Evolutionary conservation across 2,113 vertebrate species (phyloP).

Genomic region (Cacatua alba): DNA sequence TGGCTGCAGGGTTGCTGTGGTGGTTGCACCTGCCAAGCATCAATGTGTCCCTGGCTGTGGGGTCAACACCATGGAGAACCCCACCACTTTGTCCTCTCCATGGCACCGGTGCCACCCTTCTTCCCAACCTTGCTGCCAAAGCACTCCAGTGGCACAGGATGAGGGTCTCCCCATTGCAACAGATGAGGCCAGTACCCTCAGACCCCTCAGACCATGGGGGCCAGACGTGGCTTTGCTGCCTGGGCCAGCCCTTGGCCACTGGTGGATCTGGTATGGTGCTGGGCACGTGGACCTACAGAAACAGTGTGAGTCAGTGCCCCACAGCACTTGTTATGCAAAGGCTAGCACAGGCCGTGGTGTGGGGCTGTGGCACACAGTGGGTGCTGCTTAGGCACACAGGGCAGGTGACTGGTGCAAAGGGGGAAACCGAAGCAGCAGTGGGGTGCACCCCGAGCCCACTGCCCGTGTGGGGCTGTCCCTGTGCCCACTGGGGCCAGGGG

Average conservation of each 20-base stretch:
- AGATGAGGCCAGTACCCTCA: not conserved
- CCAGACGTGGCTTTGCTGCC: not conserved
- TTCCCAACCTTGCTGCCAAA: fast-evolving
- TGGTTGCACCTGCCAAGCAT: too few relatives aligned
- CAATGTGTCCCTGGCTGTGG: fast-evolving
- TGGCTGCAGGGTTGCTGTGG: not conserved
- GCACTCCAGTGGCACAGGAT: fast-evolving
- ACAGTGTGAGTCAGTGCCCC: not conserved
- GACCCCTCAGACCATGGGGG: fast-evolving
- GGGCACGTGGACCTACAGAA: not conserved
- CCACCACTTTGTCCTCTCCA: not conserved
- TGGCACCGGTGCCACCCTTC: not conserved
- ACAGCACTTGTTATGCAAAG: not conserved
- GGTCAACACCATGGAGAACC: not conserved
- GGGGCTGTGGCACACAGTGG: not conserved
- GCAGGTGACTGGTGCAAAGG: fast-evolving
- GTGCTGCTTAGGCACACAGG: fast-evolving
- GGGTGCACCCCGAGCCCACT: fast-evolving
- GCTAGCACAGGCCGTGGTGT: not conserved
- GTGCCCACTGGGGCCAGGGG: not conserved
- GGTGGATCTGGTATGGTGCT: not conserved
- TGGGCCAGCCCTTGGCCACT: not conserved
- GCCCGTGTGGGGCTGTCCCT: fast-evolving
- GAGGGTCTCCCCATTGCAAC: not conserved
- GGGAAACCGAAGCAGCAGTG: not conserved